Evolutionary conservation across 2,888 invertebrate species (phyloP), one percentile per base, ranked within the genome.

Genomic region (Clistopyga incitator): DNA sequence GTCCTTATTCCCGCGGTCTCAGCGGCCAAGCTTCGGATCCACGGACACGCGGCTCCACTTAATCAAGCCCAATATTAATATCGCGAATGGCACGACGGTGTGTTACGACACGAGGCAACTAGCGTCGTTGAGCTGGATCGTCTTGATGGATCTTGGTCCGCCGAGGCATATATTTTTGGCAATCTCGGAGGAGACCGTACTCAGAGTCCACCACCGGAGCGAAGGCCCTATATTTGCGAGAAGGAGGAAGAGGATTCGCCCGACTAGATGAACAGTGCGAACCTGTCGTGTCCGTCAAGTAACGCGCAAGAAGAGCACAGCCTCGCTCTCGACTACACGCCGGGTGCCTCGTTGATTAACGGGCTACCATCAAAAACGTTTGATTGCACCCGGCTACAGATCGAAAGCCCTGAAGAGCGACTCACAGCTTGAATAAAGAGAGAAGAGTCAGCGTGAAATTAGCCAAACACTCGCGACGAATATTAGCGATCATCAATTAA

Each of bases 61-160:
- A 90, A 92, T 92, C 92, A 92, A 84, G 84, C 84, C 89, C 88
- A 92, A 91, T 92, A 92, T 92, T 92, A 92, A 92, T 92, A 92
- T 87, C 90, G 74, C 85, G 74, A 84, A 84, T 85, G 84, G 80
- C 84, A 81, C 72, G 84, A 74, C 74, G 65, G 68, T 81, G 84
- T 65, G 81, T 87, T 87, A 84, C 86, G 84, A 85, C 81, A 86
- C 78, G 78, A 54, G 70, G 80, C 72, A 64, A 56, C 72, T 75
- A 86, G 84, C 80, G 84, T 59, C 79, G 76, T 78, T 71, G 75
- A 79, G 71, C 45, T 65, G 54, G 47, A 79, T 80, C 74, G 29
- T 52, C 45, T 54, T 23, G 71, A 64, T 76, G 74, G 38, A 64
- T 64, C 75, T 76, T 34, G 64, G 54, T 79, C 42, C 77, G 67